These are phyloP conservation scores for Drosophila nigricruria DNA, from an alignment of 2,888 invertebrate species.

Conservation along the genomic window DNA sequence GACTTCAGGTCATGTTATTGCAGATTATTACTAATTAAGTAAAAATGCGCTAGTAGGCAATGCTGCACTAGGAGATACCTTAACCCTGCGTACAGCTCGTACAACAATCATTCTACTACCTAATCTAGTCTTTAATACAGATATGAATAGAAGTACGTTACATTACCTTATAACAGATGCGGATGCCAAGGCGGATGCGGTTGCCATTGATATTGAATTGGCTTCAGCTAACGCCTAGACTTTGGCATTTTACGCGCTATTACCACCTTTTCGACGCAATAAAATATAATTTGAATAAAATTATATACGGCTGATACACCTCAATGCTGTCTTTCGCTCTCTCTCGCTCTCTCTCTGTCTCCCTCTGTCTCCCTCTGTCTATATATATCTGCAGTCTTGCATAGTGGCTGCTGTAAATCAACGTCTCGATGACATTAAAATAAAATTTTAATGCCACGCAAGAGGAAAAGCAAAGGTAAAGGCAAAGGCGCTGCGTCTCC, in stretches of 20 bases:
- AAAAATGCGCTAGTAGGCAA: too few species aligned
- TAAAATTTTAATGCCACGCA: constrained; percentile 83
- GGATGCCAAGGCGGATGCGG: constrained; percentile 2
- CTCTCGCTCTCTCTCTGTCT: not conserved
- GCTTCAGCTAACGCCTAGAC: constrained; percentile 14
- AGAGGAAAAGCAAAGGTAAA: constrained; percentile 17
- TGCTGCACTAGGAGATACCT: too few species aligned
- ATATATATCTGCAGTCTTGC: not conserved
- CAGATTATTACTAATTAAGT: too few species aligned
- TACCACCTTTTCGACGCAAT: constrained; percentile 80
- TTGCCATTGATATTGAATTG: constrained; percentile 7
- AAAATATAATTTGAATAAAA: constrained; percentile 83
- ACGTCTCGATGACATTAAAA: constrained; percentile 84
- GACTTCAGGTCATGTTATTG: not conserved
- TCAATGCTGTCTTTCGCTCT: constrained; percentile 13
- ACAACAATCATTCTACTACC: too few species aligned
- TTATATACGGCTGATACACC: constrained; percentile 65
- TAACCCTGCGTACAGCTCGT: too few species aligned
- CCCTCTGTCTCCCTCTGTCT: not conserved
- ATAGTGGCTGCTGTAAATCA: constrained; percentile 79
- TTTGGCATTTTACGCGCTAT: constrained; percentile 72
- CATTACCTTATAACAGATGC: not conserved
- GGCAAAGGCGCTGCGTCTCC: constrained; percentile 34
- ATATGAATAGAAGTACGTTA: not conserved
- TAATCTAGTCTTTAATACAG: not conserved